phyloP scores from a whole-genome alignment of 2,797 vertebrate species.

The Characodon lateralis region DNA sequence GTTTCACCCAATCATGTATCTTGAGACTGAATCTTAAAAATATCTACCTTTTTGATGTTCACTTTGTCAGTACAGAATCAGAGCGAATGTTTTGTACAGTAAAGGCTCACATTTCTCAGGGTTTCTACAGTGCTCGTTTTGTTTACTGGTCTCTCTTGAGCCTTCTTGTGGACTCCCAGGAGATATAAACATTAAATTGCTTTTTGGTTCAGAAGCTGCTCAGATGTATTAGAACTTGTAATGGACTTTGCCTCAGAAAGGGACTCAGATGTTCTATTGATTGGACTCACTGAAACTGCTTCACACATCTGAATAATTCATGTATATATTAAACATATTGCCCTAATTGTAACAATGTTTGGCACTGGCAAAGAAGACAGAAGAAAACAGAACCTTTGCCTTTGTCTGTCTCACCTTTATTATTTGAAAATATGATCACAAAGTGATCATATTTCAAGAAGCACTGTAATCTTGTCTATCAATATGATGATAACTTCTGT shows the following conservation, averaged over 20 bases:
- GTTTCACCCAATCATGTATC: slow-evolving; percentile 20
- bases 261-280: slow-evolving; percentile 73
- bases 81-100: slow-evolving; percentile 63
- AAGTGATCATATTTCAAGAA: slow-evolving; percentile 72
- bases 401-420: slow-evolving; percentile 44
- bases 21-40: slow-evolving; percentile 37
- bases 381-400: slow-evolving; percentile 41
- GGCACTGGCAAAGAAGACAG: slow-evolving; percentile 46
- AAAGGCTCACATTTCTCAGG: slow-evolving; percentile 48
- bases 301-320: slow-evolving; percentile 78
- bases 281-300: slow-evolving; percentile 72
- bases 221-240: slow-evolving; percentile 77
- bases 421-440: slow-evolving; percentile 59
- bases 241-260: slow-evolving; percentile 77
- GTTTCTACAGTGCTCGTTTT: slow-evolving; percentile 55
- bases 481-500: slow-evolving; percentile 73
- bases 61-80: slow-evolving; percentile 59
- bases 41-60: slow-evolving; percentile 46
- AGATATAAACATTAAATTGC: slow-evolving; percentile 81
- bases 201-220: slow-evolving; percentile 80
- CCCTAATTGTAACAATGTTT: slow-evolving; percentile 79
- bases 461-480: slow-evolving; percentile 70
- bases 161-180: slow-evolving; percentile 64
- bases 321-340: slow-evolving; percentile 74
- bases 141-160: slow-evolving; percentile 72